Evolutionary conservation across 2,888 invertebrate species (phyloP).

Genomic region (Cylloceria caligata): DNA sequence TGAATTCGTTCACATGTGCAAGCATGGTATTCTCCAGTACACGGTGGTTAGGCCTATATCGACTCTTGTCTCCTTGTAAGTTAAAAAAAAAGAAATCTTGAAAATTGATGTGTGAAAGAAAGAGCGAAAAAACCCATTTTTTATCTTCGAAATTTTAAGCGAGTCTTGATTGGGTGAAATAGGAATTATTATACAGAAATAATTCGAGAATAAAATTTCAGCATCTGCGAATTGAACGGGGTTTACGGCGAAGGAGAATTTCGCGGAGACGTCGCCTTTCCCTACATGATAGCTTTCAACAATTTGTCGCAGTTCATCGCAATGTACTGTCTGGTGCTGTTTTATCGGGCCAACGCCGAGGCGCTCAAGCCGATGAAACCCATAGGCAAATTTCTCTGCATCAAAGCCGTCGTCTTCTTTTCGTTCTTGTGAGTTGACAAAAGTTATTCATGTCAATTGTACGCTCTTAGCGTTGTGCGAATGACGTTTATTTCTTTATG

Average conservation of each 20-base stretch:
- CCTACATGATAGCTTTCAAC: slow-evolving; percentile 94
- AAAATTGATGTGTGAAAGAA: neutral
- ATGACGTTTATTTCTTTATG: slow-evolving; percentile 14
- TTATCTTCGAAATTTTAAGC: too few relatives aligned
- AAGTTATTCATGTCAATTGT: neutral
- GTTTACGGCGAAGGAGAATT: slow-evolving; percentile 98
- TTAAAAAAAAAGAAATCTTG: slow-evolving; percentile 72
- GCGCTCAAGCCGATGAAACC: slow-evolving; percentile 97
- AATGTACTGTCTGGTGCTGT: slow-evolving; percentile 97
- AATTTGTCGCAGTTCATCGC: slow-evolving; percentile 98
- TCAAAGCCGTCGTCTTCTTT: slow-evolving; percentile 98
- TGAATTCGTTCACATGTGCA: slow-evolving; percentile 97
- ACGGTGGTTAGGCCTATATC: slow-evolving; percentile 96
- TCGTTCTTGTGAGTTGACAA: slow-evolving; percentile 96
- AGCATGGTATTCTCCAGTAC: slow-evolving; percentile 98
- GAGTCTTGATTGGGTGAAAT: too few relatives aligned
- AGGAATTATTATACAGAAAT: too few relatives aligned
- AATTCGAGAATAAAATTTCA: slow-evolving; percentile 79
- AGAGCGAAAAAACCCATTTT: neutral
- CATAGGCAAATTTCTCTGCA: slow-evolving; percentile 97
- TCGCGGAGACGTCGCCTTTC: slow-evolving; percentile 93
- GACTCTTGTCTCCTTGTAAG: slow-evolving; percentile 95
- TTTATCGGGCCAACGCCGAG: slow-evolving; percentile 95
- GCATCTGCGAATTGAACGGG: slow-evolving; percentile 93
- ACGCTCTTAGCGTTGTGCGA: neutral